These are phyloP conservation scores for Bombus haemorrhoidalis DNA, from an alignment of 1,140 invertebrate genomes.

Conservation along the genomic window DNA sequence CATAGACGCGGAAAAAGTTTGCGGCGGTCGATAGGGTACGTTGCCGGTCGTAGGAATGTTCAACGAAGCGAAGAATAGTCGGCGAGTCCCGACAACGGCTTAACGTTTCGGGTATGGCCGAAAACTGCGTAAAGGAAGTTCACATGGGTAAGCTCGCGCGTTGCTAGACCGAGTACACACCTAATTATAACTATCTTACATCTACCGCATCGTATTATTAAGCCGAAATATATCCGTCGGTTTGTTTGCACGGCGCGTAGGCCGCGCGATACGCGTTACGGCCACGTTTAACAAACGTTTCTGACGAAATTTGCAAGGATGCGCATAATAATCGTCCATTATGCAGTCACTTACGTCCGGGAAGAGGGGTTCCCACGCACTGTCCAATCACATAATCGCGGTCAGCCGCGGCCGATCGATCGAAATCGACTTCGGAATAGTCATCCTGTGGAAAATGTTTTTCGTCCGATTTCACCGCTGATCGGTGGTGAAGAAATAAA, in stretches of 20 bases:
- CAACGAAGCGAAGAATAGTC: conserved; percentile 12
- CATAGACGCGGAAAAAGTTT: background rate
- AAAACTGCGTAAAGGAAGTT: conserved; percentile 79
- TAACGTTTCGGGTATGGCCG: conserved; percentile 53
- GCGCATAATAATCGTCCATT: conserved; percentile 80
- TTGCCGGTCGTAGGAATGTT: background rate
- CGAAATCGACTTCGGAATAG: conserved; percentile 36
- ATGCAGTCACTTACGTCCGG: conserved; percentile 77
- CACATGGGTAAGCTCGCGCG: conserved; percentile 80
- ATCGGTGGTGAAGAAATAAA: background rate
- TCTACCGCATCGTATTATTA: conserved; percentile 79
- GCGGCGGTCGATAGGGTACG: too few relatives aligned
- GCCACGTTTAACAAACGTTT: conserved; percentile 74
- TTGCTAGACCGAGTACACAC: conserved; percentile 79
- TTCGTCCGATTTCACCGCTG: conserved; percentile 21
- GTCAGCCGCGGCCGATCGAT: conserved; percentile 35
- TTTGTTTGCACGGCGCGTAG: conserved; percentile 68
- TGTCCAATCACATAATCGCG: conserved; percentile 57
- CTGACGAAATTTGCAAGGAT: conserved; percentile 79
- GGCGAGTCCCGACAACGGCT: conserved; percentile 17
- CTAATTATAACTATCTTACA: conserved; percentile 82
- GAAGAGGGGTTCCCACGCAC: conserved; percentile 77
- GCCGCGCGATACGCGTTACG: conserved; percentile 69
- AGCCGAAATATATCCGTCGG: conserved; percentile 75
- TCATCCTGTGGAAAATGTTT: conserved; percentile 22